Evolutionary conservation across 2,113 vertebrate genomes (phyloP).

Genomic region (Rhegmatorhina hoffmannsi): DNA sequence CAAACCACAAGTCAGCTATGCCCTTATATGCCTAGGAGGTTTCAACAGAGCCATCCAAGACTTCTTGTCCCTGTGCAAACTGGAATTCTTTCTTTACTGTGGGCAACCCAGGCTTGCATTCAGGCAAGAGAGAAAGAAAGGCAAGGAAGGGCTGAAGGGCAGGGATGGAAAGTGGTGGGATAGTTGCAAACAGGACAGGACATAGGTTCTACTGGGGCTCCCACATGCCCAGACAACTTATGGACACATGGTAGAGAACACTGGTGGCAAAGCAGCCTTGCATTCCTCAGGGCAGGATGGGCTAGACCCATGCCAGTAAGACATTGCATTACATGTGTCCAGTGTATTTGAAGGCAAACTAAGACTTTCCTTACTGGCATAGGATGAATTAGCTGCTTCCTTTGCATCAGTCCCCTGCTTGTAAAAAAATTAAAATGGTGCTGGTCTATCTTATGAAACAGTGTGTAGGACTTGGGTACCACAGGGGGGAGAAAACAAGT

Average conservation of each 20-base stretch:
- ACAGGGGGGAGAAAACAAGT: not conserved
- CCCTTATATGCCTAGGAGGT: not conserved
- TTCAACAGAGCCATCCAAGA: not conserved
- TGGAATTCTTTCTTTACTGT: not conserved
- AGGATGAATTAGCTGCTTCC: not conserved
- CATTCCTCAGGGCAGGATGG: not conserved
- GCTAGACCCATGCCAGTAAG: not conserved
- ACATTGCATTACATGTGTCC: not conserved
- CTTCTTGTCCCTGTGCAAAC: not conserved
- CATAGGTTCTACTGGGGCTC: not conserved
- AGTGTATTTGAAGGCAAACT: not conserved
- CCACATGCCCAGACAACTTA: not conserved
- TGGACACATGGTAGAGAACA: rapidly evolving
- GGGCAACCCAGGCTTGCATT: not conserved
- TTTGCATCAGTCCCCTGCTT: not conserved
- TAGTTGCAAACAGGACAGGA: not conserved
- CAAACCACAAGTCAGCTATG: not conserved
- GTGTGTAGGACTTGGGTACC: not conserved
- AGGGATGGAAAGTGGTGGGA: not conserved
- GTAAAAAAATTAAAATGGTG: not conserved
- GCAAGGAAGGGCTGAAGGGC: not conserved
- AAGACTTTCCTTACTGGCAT: not conserved
- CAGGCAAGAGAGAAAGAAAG: not conserved
- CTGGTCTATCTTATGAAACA: not conserved
- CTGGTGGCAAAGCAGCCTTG: not conserved